A percentile compares a stretch with the other conserved stretches of the same genome.
Evolutionary conservation across 92 coral and sea anemone genomes (phyloP).

Genomic region (Porites cylindrica): DNA sequence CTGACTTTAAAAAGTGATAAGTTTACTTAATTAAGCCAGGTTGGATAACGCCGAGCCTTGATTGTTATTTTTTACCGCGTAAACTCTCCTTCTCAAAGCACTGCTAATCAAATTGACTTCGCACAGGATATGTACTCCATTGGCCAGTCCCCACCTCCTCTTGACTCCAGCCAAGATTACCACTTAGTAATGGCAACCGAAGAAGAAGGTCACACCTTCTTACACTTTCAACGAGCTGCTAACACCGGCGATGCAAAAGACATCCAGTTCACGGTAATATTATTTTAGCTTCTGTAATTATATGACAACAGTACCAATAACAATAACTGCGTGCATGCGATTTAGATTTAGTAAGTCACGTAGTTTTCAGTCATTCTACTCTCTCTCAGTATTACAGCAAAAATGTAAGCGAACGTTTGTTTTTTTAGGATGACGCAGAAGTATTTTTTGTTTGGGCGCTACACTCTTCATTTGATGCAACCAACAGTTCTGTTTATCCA

Average conservation of each 20-base stretch:
- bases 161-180: conserved; percentile 63
- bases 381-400: too few relatives aligned
- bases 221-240: background rate
- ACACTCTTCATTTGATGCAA: conserved; percentile 12
- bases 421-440: background rate
- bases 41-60: too few relatives aligned
- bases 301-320: too few relatives aligned
- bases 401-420: too few relatives aligned
- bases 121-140: conserved; percentile 15
- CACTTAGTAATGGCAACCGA: conserved; percentile 31
- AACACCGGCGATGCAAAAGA: conserved; percentile 10
- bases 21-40: too few relatives aligned
- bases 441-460: conserved; percentile 19
- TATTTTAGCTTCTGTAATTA: too few relatives aligned
- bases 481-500: conserved; percentile 4
- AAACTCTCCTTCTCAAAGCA: too few relatives aligned
- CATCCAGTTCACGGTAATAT: conserved; percentile 4
- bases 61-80: too few relatives aligned
- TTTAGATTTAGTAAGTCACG: too few relatives aligned
- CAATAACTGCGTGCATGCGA: too few relatives aligned
- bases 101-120: background rate
- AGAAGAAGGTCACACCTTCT: conserved; percentile 21
- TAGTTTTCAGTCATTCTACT: too few relatives aligned
- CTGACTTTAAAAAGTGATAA: too few relatives aligned
- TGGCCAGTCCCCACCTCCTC: conserved; percentile 48